phyloP scores from a whole-genome alignment of 1,140 invertebrate genomes.

The Maniola jurtina region DNA sequence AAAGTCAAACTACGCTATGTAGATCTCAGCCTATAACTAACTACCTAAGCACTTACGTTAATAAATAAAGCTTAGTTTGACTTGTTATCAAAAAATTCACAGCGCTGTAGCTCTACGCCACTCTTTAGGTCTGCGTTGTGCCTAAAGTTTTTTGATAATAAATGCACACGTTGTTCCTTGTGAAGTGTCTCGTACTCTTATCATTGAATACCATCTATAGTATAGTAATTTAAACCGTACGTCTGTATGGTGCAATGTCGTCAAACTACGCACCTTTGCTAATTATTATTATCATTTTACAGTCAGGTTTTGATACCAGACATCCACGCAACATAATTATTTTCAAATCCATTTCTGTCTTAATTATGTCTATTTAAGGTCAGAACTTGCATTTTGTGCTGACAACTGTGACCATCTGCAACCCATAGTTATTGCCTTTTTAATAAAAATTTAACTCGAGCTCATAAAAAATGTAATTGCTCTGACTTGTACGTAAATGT shows the following conservation, averaged over 20 bases:
- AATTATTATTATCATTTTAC: conserved; percentile 4
- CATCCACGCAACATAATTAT: not conserved
- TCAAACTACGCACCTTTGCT: conserved; percentile 1
- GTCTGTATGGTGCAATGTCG: not conserved
- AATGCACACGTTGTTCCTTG: too few relatives aligned
- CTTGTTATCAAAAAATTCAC: too few relatives aligned
- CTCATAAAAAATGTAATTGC: not conserved
- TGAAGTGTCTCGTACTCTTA: too few relatives aligned
- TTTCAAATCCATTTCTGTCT: conserved; percentile 9
- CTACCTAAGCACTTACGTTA: too few relatives aligned
- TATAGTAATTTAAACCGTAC: not conserved
- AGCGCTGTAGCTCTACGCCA: too few relatives aligned
- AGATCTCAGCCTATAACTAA: too few relatives aligned
- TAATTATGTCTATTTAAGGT: conserved; percentile 6
- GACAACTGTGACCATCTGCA: not conserved
- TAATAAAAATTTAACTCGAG: not conserved
- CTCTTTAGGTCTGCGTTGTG: too few relatives aligned
- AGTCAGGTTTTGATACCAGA: not conserved
- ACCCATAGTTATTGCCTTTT: not conserved
- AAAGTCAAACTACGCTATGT: too few relatives aligned
- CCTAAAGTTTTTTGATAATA: too few relatives aligned
- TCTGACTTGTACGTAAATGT: not conserved
- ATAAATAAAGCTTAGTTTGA: too few relatives aligned
- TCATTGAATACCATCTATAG: too few relatives aligned
- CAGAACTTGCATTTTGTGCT: not conserved